These are phyloP conservation scores for Eutrigla gurnardus DNA, from an alignment of 2,797 vertebrate genomes.

Conservation along the genomic window DNA sequence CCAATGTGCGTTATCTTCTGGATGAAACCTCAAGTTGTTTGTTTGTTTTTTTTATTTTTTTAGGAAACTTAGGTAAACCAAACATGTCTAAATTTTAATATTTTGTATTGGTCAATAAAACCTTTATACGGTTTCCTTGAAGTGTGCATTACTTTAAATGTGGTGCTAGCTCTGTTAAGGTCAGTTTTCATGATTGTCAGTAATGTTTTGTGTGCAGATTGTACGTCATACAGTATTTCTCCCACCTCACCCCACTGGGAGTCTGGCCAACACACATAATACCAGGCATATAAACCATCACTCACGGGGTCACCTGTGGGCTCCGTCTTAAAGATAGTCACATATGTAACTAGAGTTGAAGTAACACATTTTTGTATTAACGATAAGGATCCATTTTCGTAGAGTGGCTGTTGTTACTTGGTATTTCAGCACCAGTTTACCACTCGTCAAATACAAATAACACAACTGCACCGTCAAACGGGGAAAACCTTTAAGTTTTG, in stretches of 20 bases:
- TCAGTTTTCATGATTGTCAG: background rate
- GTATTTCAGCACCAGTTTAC: too few relatives aligned
- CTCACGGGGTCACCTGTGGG: too few relatives aligned
- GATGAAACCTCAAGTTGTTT: slow-evolving; percentile 50
- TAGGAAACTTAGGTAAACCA: slow-evolving; percentile 31
- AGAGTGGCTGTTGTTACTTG: too few relatives aligned
- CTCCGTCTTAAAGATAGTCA: too few relatives aligned
- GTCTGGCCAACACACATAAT: background rate
- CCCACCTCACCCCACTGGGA: background rate
- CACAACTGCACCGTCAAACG: too few relatives aligned
- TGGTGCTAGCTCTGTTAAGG: background rate
- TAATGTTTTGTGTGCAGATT: background rate
- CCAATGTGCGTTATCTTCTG: slow-evolving; percentile 68
- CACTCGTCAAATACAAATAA: too few relatives aligned
- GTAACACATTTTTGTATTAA: too few relatives aligned
- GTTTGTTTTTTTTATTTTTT: slow-evolving; percentile 26
- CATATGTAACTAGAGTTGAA: too few relatives aligned
- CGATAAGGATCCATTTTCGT: too few relatives aligned
- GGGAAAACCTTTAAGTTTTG: too few relatives aligned
- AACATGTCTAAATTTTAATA: slow-evolving; percentile 65
- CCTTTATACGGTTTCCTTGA: slow-evolving; percentile 41
- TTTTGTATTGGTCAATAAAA: slow-evolving; percentile 77
- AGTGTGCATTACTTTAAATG: background rate
- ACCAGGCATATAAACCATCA: too few relatives aligned
- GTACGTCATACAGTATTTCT: background rate